Evolutionary conservation across 2,797 vertebrate genomes (phyloP).

Genomic region (Halcyon leucocephala): DNA sequence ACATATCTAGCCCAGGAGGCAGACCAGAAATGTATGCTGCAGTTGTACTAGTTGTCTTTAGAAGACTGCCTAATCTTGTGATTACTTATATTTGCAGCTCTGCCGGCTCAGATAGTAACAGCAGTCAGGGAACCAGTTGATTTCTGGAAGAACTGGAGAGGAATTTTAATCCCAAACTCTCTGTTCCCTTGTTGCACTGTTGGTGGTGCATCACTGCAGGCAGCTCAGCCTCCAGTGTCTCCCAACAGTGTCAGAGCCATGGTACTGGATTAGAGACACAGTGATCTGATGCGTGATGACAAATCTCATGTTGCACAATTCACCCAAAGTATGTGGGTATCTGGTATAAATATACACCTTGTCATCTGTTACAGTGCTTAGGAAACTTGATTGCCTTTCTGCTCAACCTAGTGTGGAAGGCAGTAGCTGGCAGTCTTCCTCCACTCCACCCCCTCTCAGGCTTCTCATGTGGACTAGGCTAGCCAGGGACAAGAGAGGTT

Average conservation of each 20-base stretch:
- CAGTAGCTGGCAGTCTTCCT: constrained; percentile 22
- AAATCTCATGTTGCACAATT: constrained; percentile 44
- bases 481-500: not conserved
- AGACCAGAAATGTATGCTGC: not conserved
- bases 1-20: not conserved
- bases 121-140: constrained; percentile 2
- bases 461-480: not conserved
- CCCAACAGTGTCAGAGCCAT: not conserved
- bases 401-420: constrained; percentile 30
- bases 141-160: constrained; percentile 6
- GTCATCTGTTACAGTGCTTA: constrained; percentile 52
- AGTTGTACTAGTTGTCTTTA: not conserved
- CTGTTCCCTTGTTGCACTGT: not conserved
- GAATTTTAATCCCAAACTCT: constrained; percentile 31
- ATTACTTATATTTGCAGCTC: constrained; percentile 27
- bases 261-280: not conserved
- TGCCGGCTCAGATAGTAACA: constrained; percentile 10
- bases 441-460: not conserved
- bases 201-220: not conserved
- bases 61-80: constrained; percentile 19
- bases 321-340: constrained; percentile 41
- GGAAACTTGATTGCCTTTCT: constrained; percentile 50
- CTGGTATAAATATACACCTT: constrained; percentile 68
- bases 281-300: constrained; percentile 23
- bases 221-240: not conserved